phyloP scores from a whole-genome alignment of 2,888 invertebrate species.

The Chesias legatella region DNA sequence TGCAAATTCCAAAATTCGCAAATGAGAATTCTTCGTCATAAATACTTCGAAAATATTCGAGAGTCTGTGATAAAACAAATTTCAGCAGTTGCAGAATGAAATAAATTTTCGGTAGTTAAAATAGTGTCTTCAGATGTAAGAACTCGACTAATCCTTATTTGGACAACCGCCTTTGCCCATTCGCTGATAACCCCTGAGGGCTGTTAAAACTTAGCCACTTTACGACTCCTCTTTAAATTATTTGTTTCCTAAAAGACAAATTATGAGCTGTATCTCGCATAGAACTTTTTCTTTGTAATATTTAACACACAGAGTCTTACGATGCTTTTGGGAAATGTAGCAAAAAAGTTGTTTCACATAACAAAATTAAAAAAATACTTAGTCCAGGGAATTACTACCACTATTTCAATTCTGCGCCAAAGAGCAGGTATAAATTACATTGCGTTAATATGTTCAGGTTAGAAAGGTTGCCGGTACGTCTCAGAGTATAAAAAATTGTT shows the following conservation, averaged over 20 bases:
- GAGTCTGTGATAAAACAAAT: too few species aligned
- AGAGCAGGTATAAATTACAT: too few species aligned
- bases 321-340: constrained; percentile 1
- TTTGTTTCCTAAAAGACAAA: constrained; percentile 14
- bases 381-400: too few species aligned
- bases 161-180: constrained; percentile 27
- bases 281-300: constrained; percentile 12
- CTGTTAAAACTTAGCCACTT: constrained; percentile 14
- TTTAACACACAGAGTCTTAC: constrained; percentile 11
- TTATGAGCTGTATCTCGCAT: constrained; percentile 8
- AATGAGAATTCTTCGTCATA: too few species aligned
- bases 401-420: too few species aligned
- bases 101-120: too few species aligned
- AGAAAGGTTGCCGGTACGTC: too few species aligned
- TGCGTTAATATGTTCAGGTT: too few species aligned
- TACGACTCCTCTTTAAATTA: constrained; percentile 18
- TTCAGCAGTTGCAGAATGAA: too few species aligned
- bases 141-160: constrained; percentile 26
- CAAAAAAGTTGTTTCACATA: not conserved
- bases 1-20: too few species aligned
- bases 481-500: too few species aligned
- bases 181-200: constrained; percentile 27
- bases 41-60: too few species aligned
- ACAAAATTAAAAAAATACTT: not conserved
- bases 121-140: constrained; percentile 20